Evolutionary conservation across 2,797 vertebrate species (phyloP), one percentile per base, ranked within the genome.

Genomic region (Malacoctenus gilli): DNA sequence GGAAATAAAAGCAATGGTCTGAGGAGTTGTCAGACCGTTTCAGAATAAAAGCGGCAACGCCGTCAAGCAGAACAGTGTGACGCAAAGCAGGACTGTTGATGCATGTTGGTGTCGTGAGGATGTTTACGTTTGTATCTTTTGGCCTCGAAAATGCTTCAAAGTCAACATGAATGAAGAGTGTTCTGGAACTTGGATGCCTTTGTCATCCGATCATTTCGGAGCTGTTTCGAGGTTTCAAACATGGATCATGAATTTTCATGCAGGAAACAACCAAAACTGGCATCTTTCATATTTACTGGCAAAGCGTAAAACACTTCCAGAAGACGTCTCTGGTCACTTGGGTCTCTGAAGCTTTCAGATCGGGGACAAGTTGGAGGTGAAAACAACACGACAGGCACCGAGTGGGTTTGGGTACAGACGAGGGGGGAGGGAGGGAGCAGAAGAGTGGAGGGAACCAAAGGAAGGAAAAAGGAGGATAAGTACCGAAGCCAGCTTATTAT

Each of bases 401-500:
- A 25, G 44, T n/a, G n/a, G n/a, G n/a, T 40, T 46, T 37, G 39
- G n/a, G 31, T 8, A 35, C 14, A 46, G 59, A 57, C 23, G 9
- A 11, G 30, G 9, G 20, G 48, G 21, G 52, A 32, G 22, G 55
- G 42, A 22, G 43, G 22, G 43, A 46, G 51, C 3, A 47, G 30
- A 59, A 12, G 42, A 57, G 28, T 56, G 21, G 16, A 68, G 66
- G 63, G 49, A 62, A 63, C 37, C 49, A 56, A 71, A 32, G 51
- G 67, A 64, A 47, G 58, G 58, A 65, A 70, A 55, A 62, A 70
- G 38, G 16, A 11, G 61, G 76, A 83, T 67, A 72, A 79, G 79
- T 55, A 75, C 57, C 52, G 64, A 71, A 77, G 70, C 80, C 69
- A 62, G 72, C 66, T 84, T 83, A 86, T 87, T 86, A 88, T 83